phyloP scores from a whole-genome alignment of 2,797 vertebrate species.

The Sparidentex hasta region DNA sequence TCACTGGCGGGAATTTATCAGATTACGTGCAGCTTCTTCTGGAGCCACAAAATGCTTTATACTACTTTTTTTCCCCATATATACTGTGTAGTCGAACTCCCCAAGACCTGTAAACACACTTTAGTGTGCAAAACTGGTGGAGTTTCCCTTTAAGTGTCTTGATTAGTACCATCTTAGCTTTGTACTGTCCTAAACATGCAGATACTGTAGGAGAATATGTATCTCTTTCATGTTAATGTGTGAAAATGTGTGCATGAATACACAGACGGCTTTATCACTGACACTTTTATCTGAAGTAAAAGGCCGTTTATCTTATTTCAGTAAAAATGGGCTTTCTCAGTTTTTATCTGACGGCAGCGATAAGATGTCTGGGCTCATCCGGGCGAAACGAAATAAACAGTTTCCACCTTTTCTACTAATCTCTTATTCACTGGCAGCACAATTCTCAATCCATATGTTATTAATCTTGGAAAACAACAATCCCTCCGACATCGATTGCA shows the following conservation, averaged over 20 bases:
- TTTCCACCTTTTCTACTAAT: constrained; percentile 12
- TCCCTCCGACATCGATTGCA: background rate
- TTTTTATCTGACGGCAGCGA: constrained; percentile 18
- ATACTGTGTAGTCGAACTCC: too few relatives aligned
- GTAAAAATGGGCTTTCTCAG: constrained; percentile 16
- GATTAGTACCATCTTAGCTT: background rate
- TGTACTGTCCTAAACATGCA: background rate
- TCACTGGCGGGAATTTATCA: too few relatives aligned
- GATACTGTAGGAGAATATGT: background rate
- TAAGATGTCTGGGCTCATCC: constrained; percentile 7
- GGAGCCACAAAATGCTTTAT: too few relatives aligned
- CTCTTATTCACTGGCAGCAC: constrained; percentile 1
- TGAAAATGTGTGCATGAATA: background rate
- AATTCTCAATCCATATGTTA: background rate
- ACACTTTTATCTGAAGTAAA: background rate
- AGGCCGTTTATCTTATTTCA: constrained; percentile 6
- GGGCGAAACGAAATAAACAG: background rate
- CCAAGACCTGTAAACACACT: too few relatives aligned
- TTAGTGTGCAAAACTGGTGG: too few relatives aligned
- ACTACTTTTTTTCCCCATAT: too few relatives aligned
- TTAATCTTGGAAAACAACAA: background rate
- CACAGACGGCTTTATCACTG: constrained; percentile 11
- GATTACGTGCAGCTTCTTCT: too few relatives aligned
- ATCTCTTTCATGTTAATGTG: background rate
- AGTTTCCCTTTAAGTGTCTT: too few relatives aligned